Evolutionary conservation across 2,888 invertebrate genomes (phyloP).

Genomic region (Metopia argyrocephala): DNA sequence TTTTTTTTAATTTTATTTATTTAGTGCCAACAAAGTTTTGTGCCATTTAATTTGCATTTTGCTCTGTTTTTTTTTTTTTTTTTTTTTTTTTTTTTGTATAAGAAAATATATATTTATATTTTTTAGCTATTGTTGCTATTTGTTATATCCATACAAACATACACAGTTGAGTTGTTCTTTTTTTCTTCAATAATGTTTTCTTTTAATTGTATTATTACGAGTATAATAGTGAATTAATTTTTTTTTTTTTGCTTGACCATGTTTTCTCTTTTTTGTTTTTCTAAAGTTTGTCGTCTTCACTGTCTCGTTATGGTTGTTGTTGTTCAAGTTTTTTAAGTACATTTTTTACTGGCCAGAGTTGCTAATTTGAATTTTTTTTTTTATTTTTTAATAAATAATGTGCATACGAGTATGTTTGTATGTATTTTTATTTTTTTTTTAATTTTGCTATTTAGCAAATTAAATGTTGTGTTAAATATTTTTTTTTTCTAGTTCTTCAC

Average conservation of each 20-base stretch:
- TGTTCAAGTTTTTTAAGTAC: slow-evolving; percentile 30
- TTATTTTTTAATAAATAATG: slow-evolving; percentile 34
- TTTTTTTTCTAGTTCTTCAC: too few relatives aligned
- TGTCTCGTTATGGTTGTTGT: slow-evolving; percentile 60
- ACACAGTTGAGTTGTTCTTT: slow-evolving; percentile 67
- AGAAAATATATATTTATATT: too few relatives aligned
- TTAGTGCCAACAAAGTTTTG: slow-evolving; percentile 68
- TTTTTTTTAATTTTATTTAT: slow-evolving; percentile 26
- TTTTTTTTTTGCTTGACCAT: slow-evolving; percentile 55
- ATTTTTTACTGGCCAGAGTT: slow-evolving; percentile 40
- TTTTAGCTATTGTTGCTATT: slow-evolving; percentile 56
- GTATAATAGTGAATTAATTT: slow-evolving; percentile 6
- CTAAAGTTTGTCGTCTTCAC: slow-evolving; percentile 68
- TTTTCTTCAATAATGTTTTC: slow-evolving; percentile 55
- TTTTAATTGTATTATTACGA: slow-evolving; percentile 59
- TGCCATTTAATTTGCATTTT: slow-evolving; percentile 63
- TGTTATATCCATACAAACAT: too few relatives aligned
- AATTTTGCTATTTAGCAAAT: slow-evolving; percentile 75
- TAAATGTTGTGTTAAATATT: slow-evolving; percentile 75
- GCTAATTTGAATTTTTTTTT: neutral
- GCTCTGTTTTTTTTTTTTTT: slow-evolving; percentile 24
- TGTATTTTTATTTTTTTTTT: slow-evolving; percentile 31
- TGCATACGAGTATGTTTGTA: slow-evolving; percentile 29
- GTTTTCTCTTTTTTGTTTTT: slow-evolving; percentile 53
- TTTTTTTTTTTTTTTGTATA: slow-evolving; percentile 33